Evolutionary conservation across 2,888 invertebrate genomes (phyloP).

Genomic region (Mamestra brassicae): DNA sequence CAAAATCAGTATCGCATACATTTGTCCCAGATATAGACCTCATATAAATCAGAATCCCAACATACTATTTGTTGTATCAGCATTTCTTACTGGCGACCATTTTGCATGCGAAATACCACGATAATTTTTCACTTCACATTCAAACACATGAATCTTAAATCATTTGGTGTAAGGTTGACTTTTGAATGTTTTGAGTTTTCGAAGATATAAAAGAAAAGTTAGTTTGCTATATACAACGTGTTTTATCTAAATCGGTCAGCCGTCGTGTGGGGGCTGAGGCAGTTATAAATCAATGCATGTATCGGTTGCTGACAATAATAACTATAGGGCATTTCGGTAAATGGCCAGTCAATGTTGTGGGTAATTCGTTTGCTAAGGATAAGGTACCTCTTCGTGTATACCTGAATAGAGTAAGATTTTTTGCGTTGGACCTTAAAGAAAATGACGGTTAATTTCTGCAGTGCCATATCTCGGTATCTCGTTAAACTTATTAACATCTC

Average conservation of each 20-base stretch:
- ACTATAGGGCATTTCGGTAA: constrained; percentile 71
- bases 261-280: constrained; percentile 83
- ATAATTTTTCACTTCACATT: constrained; percentile 12
- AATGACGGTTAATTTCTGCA: too few species aligned
- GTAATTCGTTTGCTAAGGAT: constrained; percentile 30
- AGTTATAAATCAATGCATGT: constrained; percentile 81
- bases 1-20: constrained; percentile 68
- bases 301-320: constrained; percentile 74
- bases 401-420: neutral
- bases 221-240: constrained; percentile 71
- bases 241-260: constrained; percentile 86
- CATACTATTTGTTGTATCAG: constrained; percentile 79
- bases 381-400: neutral
- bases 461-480: too few species aligned
- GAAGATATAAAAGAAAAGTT: constrained; percentile 47
- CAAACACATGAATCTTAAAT: neutral
- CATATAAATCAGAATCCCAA: constrained; percentile 78
- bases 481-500: too few species aligned
- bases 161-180: fast-evolving
- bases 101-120: constrained; percentile 75
- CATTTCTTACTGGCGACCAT: constrained; percentile 78
- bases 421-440: too few species aligned
- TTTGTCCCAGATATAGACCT: constrained; percentile 77
- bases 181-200: constrained; percentile 7
- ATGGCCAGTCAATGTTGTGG: constrained; percentile 57